phyloP scores from a whole-genome alignment of 1,140 invertebrate species.

The Pachypsylla venusta region DNA sequence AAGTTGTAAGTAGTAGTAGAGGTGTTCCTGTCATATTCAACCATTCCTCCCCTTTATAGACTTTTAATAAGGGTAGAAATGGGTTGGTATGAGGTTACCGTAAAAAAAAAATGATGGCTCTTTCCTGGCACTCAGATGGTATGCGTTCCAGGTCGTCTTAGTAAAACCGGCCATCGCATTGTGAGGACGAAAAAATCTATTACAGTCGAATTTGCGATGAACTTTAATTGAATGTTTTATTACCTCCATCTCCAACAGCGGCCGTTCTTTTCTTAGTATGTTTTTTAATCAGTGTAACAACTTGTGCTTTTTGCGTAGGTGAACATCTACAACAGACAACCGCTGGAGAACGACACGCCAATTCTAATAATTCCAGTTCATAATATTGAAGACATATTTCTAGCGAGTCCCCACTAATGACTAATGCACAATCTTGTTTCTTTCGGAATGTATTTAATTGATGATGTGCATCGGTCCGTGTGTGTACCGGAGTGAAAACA shows the following conservation, averaged over 20 bases:
- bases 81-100: too few species aligned
- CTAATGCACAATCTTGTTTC: conserved; percentile 73
- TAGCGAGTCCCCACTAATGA: conserved; percentile 84
- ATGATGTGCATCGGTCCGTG: conserved; percentile 73
- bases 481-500: conserved; percentile 58
- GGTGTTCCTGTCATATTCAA: too few species aligned
- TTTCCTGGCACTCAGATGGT: too few species aligned
- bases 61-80: too few species aligned
- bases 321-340: conserved; percentile 96
- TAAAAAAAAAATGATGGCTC: too few species aligned
- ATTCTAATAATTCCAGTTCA: conserved; percentile 86
- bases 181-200: too few species aligned
- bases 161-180: too few species aligned
- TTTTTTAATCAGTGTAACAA: conserved; percentile 76
- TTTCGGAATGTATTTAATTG: conserved; percentile 80
- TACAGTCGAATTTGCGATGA: too few species aligned
- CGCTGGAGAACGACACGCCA: conserved; percentile 80
- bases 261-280: conserved; percentile 72
- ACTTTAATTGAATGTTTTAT: too few species aligned
- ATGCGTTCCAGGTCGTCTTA: too few species aligned
- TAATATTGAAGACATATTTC: conserved; percentile 76
- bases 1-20: too few species aligned
- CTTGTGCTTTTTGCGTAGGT: conserved; percentile 96
- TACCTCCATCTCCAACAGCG: conserved; percentile 66
- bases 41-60: too few species aligned